These are phyloP conservation scores for Cotesia typhae DNA, from an alignment of 1,140 invertebrate species.

Conservation along the genomic window DNA sequence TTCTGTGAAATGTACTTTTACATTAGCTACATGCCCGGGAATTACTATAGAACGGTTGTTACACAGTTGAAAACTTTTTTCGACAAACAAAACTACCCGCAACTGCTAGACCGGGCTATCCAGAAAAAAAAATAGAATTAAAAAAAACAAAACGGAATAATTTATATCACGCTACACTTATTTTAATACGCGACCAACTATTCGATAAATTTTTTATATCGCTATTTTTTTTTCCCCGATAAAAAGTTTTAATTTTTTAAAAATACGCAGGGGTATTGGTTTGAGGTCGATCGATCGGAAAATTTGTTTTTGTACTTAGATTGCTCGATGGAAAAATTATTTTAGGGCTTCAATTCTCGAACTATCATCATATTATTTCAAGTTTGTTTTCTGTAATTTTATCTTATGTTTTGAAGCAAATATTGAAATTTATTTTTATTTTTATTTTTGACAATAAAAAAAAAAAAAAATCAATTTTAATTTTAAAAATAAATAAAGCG, in stretches of 20 bases:
- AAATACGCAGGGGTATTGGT: too few species aligned
- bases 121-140: conserved; percentile 23
- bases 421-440: too few species aligned
- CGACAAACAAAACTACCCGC: conserved; percentile 29
- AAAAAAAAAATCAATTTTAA: too few species aligned
- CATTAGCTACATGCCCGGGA: conserved; percentile 30
- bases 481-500: too few species aligned
- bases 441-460: too few species aligned
- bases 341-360: too few species aligned
- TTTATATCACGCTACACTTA: conserved; percentile 33
- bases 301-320: too few species aligned
- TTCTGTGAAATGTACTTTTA: conserved; percentile 33
- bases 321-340: too few species aligned
- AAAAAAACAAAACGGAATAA: conserved; percentile 22
- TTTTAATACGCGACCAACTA: conserved; percentile 26
- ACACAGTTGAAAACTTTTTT: conserved; percentile 35
- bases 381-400: too few species aligned
- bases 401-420: too few species aligned
- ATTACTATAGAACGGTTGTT: conserved; percentile 26
- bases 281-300: too few species aligned
- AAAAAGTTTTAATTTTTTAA: background rate
- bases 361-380: too few species aligned
- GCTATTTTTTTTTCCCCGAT: background rate
- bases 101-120: background rate
- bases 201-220: conserved; percentile 22